Conservation (phyloP, 2,113 vertebrate species). For the Motacilla tschutschensis region DNA sequence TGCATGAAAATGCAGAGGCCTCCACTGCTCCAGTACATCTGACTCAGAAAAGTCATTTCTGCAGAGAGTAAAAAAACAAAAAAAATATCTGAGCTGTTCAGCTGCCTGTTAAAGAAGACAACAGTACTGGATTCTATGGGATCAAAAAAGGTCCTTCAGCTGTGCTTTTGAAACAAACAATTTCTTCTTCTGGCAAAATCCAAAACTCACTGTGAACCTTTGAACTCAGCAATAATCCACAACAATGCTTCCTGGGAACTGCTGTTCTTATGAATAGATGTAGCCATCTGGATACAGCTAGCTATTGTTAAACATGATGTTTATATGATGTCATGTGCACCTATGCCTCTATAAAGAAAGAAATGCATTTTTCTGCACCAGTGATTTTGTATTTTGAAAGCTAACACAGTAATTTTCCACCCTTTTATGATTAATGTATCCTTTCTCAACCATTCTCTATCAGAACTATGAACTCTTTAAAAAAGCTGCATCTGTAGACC, state of each 20-base stretch:
- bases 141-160: background rate
- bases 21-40: background rate
- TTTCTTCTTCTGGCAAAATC: background rate
- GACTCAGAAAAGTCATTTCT: background rate
- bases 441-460: background rate
- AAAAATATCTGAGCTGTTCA: background rate
- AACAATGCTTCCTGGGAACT: slow-evolving; percentile 6
- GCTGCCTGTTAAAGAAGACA: background rate
- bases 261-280: background rate
- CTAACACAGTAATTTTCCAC: background rate
- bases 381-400: background rate
- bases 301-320: slow-evolving; percentile 22
- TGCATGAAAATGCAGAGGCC: background rate
- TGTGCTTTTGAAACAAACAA: background rate
- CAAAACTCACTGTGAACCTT: background rate
- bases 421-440: background rate
- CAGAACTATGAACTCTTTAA: background rate
- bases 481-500: background rate
- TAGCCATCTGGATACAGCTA: background rate
- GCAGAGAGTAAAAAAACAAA: background rate
- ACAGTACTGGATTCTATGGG: background rate
- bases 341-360: background rate
- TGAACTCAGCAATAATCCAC: slow-evolving; percentile 19
- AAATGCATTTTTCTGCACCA: slow-evolving; percentile 4
- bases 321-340: slow-evolving; percentile 3